Evolutionary conservation across 2,797 vertebrate species (phyloP).

Genomic region (Tragelaphus eurycerus): DNA sequence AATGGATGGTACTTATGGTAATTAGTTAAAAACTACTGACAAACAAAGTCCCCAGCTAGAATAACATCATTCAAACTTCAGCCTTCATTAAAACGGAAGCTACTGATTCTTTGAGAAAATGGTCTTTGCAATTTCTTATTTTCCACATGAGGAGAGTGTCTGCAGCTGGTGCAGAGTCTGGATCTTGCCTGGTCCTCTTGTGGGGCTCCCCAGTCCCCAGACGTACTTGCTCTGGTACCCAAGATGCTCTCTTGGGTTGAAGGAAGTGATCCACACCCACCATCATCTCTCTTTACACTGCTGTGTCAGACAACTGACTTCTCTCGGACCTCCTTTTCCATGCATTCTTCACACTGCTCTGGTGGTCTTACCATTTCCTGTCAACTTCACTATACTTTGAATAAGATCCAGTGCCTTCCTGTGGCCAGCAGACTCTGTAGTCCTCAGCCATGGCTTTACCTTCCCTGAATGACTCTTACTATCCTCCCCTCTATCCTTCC

Average conservation of each 20-base stretch:
- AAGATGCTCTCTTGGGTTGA: not conserved
- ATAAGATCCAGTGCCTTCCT: not conserved
- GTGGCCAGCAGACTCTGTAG: not conserved
- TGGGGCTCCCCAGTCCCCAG: not conserved
- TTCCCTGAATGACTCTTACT: not conserved
- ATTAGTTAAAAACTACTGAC: slow-evolving; percentile 68
- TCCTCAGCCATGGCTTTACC: rapidly evolving
- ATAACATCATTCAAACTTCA: slow-evolving; percentile 39
- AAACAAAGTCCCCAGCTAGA: slow-evolving; percentile 43
- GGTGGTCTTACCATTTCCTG: rapidly evolving
- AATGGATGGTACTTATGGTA: slow-evolving; percentile 64
- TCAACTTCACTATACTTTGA: not conserved
- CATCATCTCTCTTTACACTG: rapidly evolving
- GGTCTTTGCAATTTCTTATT: slow-evolving; percentile 40
- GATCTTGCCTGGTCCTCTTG: not conserved
- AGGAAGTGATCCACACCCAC: not conserved
- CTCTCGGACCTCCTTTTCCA: rapidly evolving
- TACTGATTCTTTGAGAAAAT: slow-evolving; percentile 15
- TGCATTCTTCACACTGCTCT: not conserved
- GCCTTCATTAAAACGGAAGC: slow-evolving; percentile 31
- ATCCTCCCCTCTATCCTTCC: not conserved
- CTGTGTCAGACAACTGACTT: not conserved
- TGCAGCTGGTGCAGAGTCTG: slow-evolving; percentile 18
- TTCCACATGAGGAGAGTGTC: not conserved
- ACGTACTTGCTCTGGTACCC: not conserved